Base-by-base conservation (phyloP, 2,888 invertebrate species). In the Mechanitis mazaeus region DNA sequence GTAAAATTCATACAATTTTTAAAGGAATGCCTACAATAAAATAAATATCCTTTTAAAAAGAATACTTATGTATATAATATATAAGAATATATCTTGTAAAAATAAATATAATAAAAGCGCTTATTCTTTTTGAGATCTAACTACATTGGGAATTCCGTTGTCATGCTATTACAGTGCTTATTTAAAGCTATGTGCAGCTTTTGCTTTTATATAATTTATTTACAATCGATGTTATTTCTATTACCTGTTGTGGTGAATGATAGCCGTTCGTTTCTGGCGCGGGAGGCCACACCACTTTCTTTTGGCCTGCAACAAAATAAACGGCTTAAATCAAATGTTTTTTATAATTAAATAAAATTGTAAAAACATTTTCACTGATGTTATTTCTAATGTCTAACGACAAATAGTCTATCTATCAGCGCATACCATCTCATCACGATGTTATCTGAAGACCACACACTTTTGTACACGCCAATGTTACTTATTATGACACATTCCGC, bases 241-340 rank as follows among this genome's bases (percentile, higher is more conserved):
- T 70, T 91, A 94, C 94, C 92, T 94, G 93, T 80, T 91, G 92
- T 80, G 89, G 70, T 75, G 92, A 91, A 71, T 92, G 91, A 72
- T 92, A 87, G 63, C 92, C 92, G 84, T 92, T 91, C 69, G 93
- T 93, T 81, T 93, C 92, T 70, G 93, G 93, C 80, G 93, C 93
- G 71, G 96, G 96, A 70, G 96, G 96, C 96, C 96, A 96, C 85
- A 95, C 95, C 77, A 96, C 95, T 88, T 95, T 93, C 91, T 95
- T 96, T 75, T 94, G 92, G 83, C 94, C 96, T 96, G 90, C 12
- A 92, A 68, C 64, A 68, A 72, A 59, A 54, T 2, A 31, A 31
- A 50, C 35, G 31, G 5, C 31, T 50, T 50, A 31, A 50, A 31
- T 9, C 5, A 31, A 7, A 11, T 9, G 2, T 31, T 31, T 9